These are phyloP conservation scores for Pachyramphus minor DNA, from an alignment of 2,113 vertebrate genomes.

Conservation along the genomic window DNA sequence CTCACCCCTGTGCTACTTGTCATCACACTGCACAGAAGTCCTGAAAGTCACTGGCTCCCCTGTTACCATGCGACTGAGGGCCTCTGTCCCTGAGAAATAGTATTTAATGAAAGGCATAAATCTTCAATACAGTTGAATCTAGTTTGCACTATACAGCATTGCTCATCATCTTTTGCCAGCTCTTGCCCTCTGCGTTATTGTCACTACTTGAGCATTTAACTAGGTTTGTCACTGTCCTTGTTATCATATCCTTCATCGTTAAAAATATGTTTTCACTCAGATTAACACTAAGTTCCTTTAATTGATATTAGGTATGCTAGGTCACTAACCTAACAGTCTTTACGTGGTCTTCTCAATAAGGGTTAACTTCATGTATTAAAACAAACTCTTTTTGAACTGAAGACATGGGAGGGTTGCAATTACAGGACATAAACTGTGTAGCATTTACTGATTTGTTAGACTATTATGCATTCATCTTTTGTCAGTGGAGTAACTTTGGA, in stretches of 20 bases:
- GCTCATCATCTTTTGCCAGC: not conserved
- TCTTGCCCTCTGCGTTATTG: not conserved
- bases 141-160: not conserved
- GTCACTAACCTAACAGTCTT: not conserved
- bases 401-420: not conserved
- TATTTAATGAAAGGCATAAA: not conserved
- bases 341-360: not conserved
- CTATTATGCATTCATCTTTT: not conserved
- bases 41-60: not conserved
- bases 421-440: not conserved
- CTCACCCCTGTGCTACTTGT: not conserved
- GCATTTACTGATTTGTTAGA: not conserved
- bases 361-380: not conserved
- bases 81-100: not conserved
- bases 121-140: not conserved
- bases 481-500: not conserved
- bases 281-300: not conserved
- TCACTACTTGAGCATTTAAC: not conserved
- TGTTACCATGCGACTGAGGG: not conserved
- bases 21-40: not conserved
- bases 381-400: not conserved
- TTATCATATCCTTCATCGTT: not conserved
- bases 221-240: not conserved
- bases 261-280: not conserved
- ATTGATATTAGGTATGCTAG: not conserved